Percentiles rank a stretch among this genome's conserved stretches.
These are phyloP conservation scores for Catostomus latipinnis DNA, from an alignment of 2,797 vertebrate genomes.

Conservation along the genomic window DNA sequence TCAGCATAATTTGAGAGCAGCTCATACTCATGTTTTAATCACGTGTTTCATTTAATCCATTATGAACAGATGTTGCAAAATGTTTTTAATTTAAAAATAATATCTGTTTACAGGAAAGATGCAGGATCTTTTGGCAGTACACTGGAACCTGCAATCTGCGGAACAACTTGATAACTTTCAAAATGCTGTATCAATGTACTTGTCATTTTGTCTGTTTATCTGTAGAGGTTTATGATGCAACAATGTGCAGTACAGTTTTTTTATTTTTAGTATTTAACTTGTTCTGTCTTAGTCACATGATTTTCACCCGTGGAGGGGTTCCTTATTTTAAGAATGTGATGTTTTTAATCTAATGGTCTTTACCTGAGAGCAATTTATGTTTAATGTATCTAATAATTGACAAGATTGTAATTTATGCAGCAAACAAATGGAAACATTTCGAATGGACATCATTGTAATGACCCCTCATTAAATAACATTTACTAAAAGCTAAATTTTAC, in stretches of 20 bases:
- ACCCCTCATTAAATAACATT: conserved; percentile 9
- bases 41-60: neutral
- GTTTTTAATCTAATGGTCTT: neutral
- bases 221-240: neutral
- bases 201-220: neutral
- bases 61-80: neutral
- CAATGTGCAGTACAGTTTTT: neutral
- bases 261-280: neutral
- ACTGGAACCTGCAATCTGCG: neutral
- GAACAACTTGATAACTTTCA: neutral
- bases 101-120: conserved; percentile 1
- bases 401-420: neutral
- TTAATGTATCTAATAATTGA: neutral
- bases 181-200: neutral
- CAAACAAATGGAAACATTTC: neutral
- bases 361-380: neutral
- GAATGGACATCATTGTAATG: neutral
- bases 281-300: conserved; percentile 12
- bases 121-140: neutral
- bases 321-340: neutral
- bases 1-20: conserved; percentile 38
- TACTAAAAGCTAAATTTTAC: neutral
- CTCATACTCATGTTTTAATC: neutral
- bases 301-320: conserved; percentile 29
- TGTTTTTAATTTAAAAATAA: neutral